A percentile compares a stretch with the other conserved stretches of the same genome.
Evolutionary conservation across 2,888 invertebrate genomes (phyloP).

Genomic region (Lasioglossum marginatum): DNA sequence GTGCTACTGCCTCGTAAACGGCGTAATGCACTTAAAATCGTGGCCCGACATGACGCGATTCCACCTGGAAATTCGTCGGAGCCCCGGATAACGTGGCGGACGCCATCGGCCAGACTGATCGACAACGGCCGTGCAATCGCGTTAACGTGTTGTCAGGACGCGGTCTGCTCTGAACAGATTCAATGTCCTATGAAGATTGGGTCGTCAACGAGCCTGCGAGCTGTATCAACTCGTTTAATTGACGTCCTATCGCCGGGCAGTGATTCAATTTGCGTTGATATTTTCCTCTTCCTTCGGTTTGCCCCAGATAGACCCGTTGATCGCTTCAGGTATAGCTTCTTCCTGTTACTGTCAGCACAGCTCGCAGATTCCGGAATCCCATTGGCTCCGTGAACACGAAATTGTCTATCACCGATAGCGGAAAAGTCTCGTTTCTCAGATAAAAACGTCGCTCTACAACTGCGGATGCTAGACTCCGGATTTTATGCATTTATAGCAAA

Average conservation of each 20-base stretch:
- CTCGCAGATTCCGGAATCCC: background rate
- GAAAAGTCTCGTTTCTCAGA: background rate
- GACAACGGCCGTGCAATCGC: conserved; percentile 55
- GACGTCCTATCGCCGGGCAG: conserved; percentile 12
- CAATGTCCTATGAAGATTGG: conserved; percentile 38
- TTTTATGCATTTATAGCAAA: too few species aligned
- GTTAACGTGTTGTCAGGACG: conserved; percentile 58
- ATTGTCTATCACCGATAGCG: background rate
- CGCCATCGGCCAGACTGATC: conserved; percentile 25
- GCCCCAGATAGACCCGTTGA: background rate
- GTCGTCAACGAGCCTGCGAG: conserved; percentile 37
- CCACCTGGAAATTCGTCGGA: conserved; percentile 52
- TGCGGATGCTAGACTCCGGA: too few species aligned
- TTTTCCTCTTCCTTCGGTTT: background rate
- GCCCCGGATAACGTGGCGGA: conserved; percentile 29
- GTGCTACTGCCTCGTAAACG: conserved; percentile 56
- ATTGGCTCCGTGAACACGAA: background rate
- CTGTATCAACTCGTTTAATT: conserved; percentile 19
- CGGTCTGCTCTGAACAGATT: background rate
- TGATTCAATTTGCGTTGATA: background rate
- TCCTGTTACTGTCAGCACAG: background rate
- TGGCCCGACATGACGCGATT: conserved; percentile 56
- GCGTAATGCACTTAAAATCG: conserved; percentile 62
- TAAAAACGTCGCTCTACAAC: background rate
- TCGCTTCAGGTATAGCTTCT: background rate